Evolutionary conservation across 1,140 invertebrate species (phyloP).

Genomic region (Drosophila nigromelanica): DNA sequence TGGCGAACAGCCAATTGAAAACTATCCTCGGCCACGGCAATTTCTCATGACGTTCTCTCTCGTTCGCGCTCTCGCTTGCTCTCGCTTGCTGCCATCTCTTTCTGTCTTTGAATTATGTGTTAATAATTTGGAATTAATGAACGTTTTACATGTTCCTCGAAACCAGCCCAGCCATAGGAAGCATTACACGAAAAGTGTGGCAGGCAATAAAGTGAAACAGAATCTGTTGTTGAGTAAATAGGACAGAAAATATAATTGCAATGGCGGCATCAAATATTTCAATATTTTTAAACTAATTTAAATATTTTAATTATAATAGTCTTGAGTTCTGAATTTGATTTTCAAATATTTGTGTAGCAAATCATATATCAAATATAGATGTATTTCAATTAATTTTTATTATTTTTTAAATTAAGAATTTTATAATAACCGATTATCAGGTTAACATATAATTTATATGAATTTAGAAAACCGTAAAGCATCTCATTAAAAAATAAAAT

Average conservation of each 20-base stretch:
- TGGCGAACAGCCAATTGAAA: conserved; percentile 68
- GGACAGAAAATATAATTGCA: conserved; percentile 12
- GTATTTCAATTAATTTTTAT: too few relatives aligned
- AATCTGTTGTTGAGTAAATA: not conserved
- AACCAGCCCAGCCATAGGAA: conserved; percentile 6
- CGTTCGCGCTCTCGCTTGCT: conserved; percentile 2
- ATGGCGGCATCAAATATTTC: not conserved
- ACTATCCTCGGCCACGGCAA: conserved; percentile 44
- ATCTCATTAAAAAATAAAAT: too few relatives aligned
- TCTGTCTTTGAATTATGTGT: conserved; percentile 76
- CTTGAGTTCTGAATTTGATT: too few relatives aligned
- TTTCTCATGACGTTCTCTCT: conserved; percentile 32
- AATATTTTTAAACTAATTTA: too few relatives aligned
- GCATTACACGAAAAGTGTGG: conserved; percentile 24
- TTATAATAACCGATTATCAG: too few relatives aligned
- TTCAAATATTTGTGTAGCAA: too few relatives aligned
- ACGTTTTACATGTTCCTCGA: conserved; percentile 55
- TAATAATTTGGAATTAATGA: conserved; percentile 80
- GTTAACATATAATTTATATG: too few relatives aligned
- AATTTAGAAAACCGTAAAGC: too few relatives aligned
- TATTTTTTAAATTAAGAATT: too few relatives aligned
- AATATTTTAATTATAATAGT: not conserved
- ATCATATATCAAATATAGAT: too few relatives aligned
- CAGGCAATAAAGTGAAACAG: conserved; percentile 28
- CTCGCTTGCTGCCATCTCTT: conserved; percentile 16